Base-by-base conservation (phyloP, 1,140 invertebrate species). In the Brachionus rubens region DNA sequence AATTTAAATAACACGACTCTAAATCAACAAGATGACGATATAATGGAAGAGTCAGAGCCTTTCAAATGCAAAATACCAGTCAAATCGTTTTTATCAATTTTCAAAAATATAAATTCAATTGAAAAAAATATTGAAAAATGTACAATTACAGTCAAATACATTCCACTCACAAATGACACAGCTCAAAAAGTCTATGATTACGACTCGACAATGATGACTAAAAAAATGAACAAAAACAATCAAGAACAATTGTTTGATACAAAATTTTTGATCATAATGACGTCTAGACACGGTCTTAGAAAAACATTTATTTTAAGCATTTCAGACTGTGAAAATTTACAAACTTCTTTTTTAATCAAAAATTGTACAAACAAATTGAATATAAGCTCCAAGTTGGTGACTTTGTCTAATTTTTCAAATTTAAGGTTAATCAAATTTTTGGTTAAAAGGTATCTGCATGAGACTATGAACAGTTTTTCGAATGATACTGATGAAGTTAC, bases 121-220 rank as follows among this genome's bases (percentile, higher is more conserved):
- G 68, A 72, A 72, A 72, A 72, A 41, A 48, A 72, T 48, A 54
- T 72, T 7, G 68, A 72, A 50, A 72, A 72, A 54, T 72, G 68
- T 54, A 72, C 68, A 7, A 72, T 72, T 41, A 72, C 68, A 21
- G 68, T 72, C 9, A 72, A 72, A 72, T 72, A 72, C 21, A 54
- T 72, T 50, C 43, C 68, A 16, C 24, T 72, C n/a, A 30, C 46
- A 2, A 33, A 48, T 36, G 68, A 72, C 6, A 72, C 43, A 24
- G 68, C 46, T 54, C 41, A 47, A 28, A 47, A 50, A 47, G 65
- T 50, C 6, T 72, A 72, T 28, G 68, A 72, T 36, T 72, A 50
- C 24, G 68, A 72, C 21, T 50, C 68, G 10, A 50, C 68, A 36
- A 72, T 72, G 68, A 26, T 72, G 16, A 72, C 68, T 16, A 48